These are phyloP conservation scores for Anastatus disparis DNA, from an alignment of 1,140 invertebrate genomes.

Conservation along the genomic window DNA sequence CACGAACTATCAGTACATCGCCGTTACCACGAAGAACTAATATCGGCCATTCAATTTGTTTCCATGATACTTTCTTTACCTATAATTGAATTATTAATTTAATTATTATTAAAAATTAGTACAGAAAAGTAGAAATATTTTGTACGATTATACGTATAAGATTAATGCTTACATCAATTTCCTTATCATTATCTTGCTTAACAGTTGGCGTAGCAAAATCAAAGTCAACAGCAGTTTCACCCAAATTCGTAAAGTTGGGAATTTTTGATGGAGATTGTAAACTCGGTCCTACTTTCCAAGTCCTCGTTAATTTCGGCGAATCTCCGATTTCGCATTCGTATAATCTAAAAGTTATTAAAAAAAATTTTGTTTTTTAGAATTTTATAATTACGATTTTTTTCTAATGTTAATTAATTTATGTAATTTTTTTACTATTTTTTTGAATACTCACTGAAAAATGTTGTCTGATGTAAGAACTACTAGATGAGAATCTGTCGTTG, in stretches of 20 bases:
- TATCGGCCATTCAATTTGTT: slow-evolving; percentile 76
- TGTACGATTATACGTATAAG: too few species aligned
- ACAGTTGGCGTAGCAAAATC: slow-evolving; percentile 76
- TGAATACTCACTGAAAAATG: slow-evolving; percentile 74
- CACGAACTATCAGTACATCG: slow-evolving; percentile 75
- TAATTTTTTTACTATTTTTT: not conserved
- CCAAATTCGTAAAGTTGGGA: slow-evolving; percentile 74
- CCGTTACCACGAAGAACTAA: slow-evolving; percentile 86
- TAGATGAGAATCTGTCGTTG: slow-evolving; percentile 78
- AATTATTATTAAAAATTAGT: too few species aligned
- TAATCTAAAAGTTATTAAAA: slow-evolving; percentile 54
- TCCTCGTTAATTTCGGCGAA: slow-evolving; percentile 63
- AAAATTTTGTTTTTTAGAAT: not conserved
- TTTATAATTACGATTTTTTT: not conserved
- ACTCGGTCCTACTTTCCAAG: slow-evolving; percentile 71
- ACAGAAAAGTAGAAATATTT: too few species aligned
- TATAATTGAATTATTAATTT: slow-evolving; percentile 40
- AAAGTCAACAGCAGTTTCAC: slow-evolving; percentile 86
- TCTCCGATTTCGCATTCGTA: slow-evolving; percentile 64
- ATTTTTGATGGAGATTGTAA: slow-evolving; percentile 66
- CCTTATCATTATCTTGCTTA: slow-evolving; percentile 4
- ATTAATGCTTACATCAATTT: slow-evolving; percentile 18
- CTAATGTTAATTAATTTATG: not conserved
- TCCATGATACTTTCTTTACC: slow-evolving; percentile 55
- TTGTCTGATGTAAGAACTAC: slow-evolving; percentile 86